A percentile compares a stretch with the other conserved stretches of the same genome.
These are phyloP conservation scores for Horisme vitalbata DNA, from an alignment of 2,888 invertebrate species.

Conservation along the genomic window DNA sequence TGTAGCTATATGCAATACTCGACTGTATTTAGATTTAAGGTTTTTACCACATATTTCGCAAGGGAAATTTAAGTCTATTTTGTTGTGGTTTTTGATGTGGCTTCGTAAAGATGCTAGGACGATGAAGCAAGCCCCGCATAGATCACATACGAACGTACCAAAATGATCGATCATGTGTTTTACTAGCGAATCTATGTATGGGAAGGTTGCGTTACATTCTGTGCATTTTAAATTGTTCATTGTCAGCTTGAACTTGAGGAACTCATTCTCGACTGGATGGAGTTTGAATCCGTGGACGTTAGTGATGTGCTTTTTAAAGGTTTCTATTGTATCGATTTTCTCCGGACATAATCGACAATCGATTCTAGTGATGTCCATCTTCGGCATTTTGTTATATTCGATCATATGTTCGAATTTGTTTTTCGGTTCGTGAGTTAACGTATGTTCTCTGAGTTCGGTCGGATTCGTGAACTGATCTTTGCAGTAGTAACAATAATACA, in stretches of 20 bases:
- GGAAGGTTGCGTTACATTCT: conserved; percentile 61
- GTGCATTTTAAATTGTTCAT: conserved; percentile 61
- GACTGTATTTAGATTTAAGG: conserved; percentile 68
- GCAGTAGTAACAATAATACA: conserved; percentile 73
- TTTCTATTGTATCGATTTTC: conserved; percentile 59
- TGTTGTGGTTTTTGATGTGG: conserved; percentile 65
- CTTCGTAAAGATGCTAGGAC: conserved; percentile 65
- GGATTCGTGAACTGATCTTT: conserved; percentile 70
- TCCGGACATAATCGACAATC: conserved; percentile 65
- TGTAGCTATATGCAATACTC: conserved; percentile 61
- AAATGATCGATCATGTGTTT: conserved; percentile 73
- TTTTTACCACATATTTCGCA: conserved; percentile 76
- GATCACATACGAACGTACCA: conserved; percentile 66
- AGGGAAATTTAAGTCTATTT: conserved; percentile 65
- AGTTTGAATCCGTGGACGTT: conserved; percentile 47
- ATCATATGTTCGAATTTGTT: conserved; percentile 54
- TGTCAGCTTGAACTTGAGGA: conserved; percentile 62
- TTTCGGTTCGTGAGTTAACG: conserved; percentile 59
- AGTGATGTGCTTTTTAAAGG: conserved; percentile 56
- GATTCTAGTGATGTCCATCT: conserved; percentile 69
- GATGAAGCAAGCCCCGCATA: conserved; percentile 74
- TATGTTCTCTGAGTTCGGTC: conserved; percentile 62
- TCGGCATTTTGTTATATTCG: conserved; percentile 66
- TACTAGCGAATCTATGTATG: conserved; percentile 63
- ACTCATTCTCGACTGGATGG: conserved; percentile 59